Evolutionary conservation across 1,140 invertebrate genomes (phyloP), one percentile per base, ranked within the genome.

Genomic region (Zaprionus inermis): DNA sequence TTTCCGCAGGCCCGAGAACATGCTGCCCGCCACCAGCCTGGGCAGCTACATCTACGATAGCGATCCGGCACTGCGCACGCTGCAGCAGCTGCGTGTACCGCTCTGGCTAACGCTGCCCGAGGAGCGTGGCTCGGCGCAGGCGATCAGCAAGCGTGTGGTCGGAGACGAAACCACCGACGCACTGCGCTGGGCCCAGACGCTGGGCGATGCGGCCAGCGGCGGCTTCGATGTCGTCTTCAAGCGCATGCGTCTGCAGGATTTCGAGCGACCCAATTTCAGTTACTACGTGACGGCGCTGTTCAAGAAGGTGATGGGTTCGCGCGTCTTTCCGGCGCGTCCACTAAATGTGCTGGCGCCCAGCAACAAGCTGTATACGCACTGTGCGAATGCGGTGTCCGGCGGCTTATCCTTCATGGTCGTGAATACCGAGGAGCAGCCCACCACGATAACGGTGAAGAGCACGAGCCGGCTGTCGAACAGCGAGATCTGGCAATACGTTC

Each of bases 251-350:
- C 56, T 82, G 0, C 10, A 71, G 41, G 91, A 92, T 28, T 88
- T 91, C 5, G 72, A 90, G 52, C 46, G 61, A 0, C 88, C 91
- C 46, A 90, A 77, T 44, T 85, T 77, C 12, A 82, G 88, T 38
- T 78, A 90, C 34, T 92, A 82, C 61, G 78, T 91, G 22, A 91
- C 90, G 3, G 77, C 79, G 0, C 10, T 92, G 6, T 92, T 92
- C 34, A 92, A 92, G 52, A 90, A 91, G 69, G 80, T 92, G 1
- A 92, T 92, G 91, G 91, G 91, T 5, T 90, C 90, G 0, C 57
- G 86, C 1, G 91, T 92, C 0, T 92, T 92, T 51, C 88, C 84
- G 0, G 84, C 91, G 1, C 59, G 80, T 5, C 90, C 90, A 0
- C 65, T 91, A 11, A 83, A 85, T 28, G 54, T 76, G 3, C 81